Evolutionary conservation across 2,797 vertebrate genomes (phyloP).

Genomic region (Pogoniulus pusillus): DNA sequence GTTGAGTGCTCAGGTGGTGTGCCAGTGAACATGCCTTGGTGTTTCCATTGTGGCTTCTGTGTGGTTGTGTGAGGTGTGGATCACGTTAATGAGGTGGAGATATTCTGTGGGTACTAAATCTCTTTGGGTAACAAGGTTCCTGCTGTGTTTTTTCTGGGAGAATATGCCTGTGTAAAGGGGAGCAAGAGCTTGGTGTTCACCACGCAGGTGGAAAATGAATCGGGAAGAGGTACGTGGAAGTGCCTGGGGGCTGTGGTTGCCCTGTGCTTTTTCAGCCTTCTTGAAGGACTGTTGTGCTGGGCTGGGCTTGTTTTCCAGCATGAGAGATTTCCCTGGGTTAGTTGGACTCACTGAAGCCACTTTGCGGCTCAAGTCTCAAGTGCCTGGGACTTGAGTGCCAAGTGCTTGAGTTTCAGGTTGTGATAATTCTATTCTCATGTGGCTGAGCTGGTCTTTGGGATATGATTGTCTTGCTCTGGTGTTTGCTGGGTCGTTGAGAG

Average conservation of each 20-base stretch:
- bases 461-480: not conserved
- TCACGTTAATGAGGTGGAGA: not conserved
- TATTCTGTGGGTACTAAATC: too few relatives aligned
- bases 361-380: not conserved
- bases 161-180: not conserved
- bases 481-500: not conserved
- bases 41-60: not conserved
- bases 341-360: not conserved
- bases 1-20: not conserved
- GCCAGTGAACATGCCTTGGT: not conserved
- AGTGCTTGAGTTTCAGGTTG: not conserved
- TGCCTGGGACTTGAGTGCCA: too few relatives aligned
- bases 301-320: not conserved
- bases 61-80: not conserved
- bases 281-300: not conserved
- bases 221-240: accelerated
- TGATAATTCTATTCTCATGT: not conserved
- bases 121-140: not conserved
- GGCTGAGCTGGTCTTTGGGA: too few relatives aligned
- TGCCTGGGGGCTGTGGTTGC: not conserved
- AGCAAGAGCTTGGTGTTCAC: not conserved
- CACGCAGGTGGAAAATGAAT: not conserved
- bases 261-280: not conserved
- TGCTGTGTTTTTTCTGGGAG: not conserved
- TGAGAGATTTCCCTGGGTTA: not conserved